Evolutionary conservation across 2,797 vertebrate genomes (phyloP).

Genomic region (Sorex maritimensis): DNA sequence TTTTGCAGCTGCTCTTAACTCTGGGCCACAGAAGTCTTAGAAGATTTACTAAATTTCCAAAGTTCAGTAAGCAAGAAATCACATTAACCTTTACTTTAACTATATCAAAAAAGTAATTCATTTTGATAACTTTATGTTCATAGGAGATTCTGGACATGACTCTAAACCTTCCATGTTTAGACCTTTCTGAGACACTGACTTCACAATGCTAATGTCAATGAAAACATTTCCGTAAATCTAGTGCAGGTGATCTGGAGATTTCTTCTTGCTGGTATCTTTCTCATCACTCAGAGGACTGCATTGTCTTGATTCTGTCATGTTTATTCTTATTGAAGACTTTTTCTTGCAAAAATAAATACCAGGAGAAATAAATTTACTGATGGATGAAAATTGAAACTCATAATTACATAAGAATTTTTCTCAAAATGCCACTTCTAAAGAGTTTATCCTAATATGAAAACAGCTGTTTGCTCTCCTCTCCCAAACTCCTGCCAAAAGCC

Average conservation of each 20-base stretch:
- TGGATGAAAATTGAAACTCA: conserved; percentile 29
- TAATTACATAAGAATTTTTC: conserved; percentile 33
- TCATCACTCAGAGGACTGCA: neutral
- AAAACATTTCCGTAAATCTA: neutral
- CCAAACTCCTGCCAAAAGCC: neutral
- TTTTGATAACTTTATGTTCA: neutral
- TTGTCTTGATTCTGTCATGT: conserved; percentile 6
- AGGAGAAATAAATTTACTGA: conserved; percentile 37
- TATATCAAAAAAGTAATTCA: neutral
- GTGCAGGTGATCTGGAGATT: neutral
- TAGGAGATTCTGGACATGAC: neutral
- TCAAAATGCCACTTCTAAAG: conserved; percentile 38
- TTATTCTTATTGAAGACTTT: conserved; percentile 23
- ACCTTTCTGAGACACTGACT: conserved; percentile 49
- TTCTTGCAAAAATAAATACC: conserved; percentile 3
- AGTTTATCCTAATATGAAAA: conserved; percentile 42
- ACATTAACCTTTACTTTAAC: neutral
- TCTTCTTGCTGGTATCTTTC: neutral
- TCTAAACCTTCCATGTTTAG: conserved; percentile 46
- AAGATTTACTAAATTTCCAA: conserved; percentile 13
- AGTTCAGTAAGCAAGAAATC: conserved; percentile 10
- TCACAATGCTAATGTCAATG: neutral
- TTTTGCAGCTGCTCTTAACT: conserved; percentile 27
- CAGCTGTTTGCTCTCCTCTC: neutral
- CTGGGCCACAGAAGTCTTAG: neutral